Percentiles rank a stretch among this genome's conserved stretches.
Conservation (phyloP, 2,797 vertebrate genomes). For the Peromyscus nudipes region DNA sequence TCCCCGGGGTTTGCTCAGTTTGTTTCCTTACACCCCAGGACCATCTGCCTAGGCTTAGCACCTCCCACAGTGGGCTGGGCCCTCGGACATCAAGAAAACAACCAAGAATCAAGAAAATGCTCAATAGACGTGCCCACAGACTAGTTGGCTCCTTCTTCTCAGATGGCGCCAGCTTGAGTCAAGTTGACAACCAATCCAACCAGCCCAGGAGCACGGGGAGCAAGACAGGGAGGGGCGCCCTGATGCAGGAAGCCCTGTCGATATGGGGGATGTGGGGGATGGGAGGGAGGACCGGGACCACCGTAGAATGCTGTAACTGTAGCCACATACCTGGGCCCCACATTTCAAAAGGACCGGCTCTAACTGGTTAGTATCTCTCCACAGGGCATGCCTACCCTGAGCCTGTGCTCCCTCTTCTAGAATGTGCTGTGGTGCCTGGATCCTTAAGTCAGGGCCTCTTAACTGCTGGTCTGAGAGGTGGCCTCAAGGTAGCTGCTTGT, state of each 20-base stretch:
- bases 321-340: neutral
- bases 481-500: neutral
- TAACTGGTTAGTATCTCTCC: neutral
- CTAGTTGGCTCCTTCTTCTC: neutral
- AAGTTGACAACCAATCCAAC: neutral
- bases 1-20: neutral
- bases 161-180: neutral
- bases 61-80: neutral
- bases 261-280: neutral
- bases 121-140: neutral
- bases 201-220: neutral
- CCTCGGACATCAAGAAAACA: neutral
- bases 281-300: neutral
- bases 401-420: neutral
- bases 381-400: neutral
- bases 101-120: neutral
- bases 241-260: neutral
- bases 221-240: rapidly evolving
- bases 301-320: neutral
- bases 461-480: neutral
- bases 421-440: neutral
- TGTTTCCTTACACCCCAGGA: neutral
- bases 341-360: neutral
- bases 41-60: neutral
- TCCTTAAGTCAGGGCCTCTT: neutral